Evolutionary conservation across 2,888 invertebrate genomes (phyloP), one percentile per base, ranked within the genome.

Genomic region (Eretmocerus hayati): DNA sequence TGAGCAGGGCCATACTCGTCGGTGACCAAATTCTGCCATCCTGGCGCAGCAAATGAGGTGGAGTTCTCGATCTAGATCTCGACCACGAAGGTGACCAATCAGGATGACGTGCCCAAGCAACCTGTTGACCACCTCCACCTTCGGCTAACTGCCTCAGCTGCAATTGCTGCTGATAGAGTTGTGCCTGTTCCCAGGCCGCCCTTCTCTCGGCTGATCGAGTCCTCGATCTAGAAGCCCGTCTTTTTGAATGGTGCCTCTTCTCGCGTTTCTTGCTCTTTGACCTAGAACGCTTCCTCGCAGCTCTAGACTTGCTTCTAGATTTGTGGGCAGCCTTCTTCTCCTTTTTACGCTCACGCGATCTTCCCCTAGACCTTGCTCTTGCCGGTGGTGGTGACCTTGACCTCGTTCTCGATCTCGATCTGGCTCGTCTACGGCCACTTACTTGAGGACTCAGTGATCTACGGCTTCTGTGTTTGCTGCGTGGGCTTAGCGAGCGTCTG

Each of bases 21-120:
- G 84, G 83, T 16, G 85, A 83, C 81, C 81, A 83, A 2, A 59
- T 47, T 5, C 65, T 50, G 2, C 56, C 59, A 5, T 64, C 62
- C 16, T 56, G 54, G 2, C 48, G 38, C 16, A 37, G 31, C 8
- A 48, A 18, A n/a, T 32, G 6, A 4, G 62, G 67, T 2, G 74
- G 72, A 1, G 67, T 64, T 26, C 75, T 76, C 31, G 78, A 75
- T 40, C 79, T 76, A 26, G 84, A 83, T 46, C 78, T 74, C 4
- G 80, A 79, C 68, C 80, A 77, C 26, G 80, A 76, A 6, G 78
- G 78, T 2, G 76, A 72, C 74, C 74, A 74, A 15, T n/a, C n/a
- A n/a, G n/a, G n/a, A n/a, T n/a, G n/a, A n/a, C n/a, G n/a, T 72
- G 70, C 1, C 61, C 63, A 23, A 55, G 57, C 70, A 69, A 70